Evolutionary conservation across 2,797 vertebrate genomes (phyloP), one percentile per base, ranked within the genome.

Genomic region (Gymnopithys bicolor): DNA sequence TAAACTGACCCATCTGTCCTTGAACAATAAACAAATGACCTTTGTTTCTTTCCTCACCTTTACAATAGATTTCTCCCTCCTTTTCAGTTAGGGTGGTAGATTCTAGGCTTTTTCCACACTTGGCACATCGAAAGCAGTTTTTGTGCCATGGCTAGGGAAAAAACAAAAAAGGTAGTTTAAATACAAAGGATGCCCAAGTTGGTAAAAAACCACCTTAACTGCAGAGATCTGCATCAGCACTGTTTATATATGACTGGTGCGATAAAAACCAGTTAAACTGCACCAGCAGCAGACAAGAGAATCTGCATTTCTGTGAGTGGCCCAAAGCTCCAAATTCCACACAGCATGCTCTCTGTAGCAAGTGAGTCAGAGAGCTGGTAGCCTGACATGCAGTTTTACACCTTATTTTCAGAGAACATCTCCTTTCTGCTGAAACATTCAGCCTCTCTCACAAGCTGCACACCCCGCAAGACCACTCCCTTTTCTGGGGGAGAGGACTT

Each of bases 21-120:
- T 70, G 30, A 80, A 55, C 28, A 9, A 37, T 33, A 56, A 75
- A 60, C 9, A 69, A 82, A 8, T 46, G 0, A 7, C 22, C 35
- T 81, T 52, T 60, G 6, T 37, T 69, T 87, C 48, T 91, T 85
- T 85, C 33, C 97, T 98, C 97, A 99, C 99, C 98, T 99, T 99
- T 99, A 98, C 99, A 99, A 97, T 99, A 99, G 97, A 99, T 99
- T 97, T 99, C 99, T 51, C 99, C 99, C 4, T 99, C 99, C 95
- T 99, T 99, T 97, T 99, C 99, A 1, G 99, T 99, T 97, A 99
- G 97, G 60, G 99, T 99, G 82, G 99, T 99, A 17, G 99, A 99
- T 96, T 99, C 99, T 91, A 99, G 98, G 94, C 99, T 99, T 97
- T 99, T 99, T 25, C 99, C 99, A 96, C 99, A 99, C 82, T 99